phyloP scores from a whole-genome alignment of 2,888 invertebrate species.

The Callyntrura guangdongensis region DNA sequence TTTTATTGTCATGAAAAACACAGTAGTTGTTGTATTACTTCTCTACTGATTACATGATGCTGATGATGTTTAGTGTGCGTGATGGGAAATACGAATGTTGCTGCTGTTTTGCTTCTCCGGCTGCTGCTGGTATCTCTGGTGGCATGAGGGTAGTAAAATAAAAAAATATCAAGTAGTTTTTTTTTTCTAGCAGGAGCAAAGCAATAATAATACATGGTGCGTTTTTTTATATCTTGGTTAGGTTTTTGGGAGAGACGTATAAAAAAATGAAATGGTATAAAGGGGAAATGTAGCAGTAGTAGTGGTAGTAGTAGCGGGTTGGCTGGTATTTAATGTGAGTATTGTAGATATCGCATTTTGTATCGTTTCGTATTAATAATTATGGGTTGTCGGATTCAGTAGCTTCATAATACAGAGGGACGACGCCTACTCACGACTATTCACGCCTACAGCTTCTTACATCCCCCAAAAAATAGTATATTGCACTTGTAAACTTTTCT shows the following conservation, averaged over 20 bases:
- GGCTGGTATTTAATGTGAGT: not conserved
- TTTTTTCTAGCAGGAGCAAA: not conserved
- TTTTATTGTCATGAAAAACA: constrained; percentile 14
- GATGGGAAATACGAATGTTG: not conserved
- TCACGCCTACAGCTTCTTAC: constrained; percentile 85
- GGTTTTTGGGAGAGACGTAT: not conserved
- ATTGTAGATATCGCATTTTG: constrained; percentile 36
- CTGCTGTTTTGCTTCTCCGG: not conserved
- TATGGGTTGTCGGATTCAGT: constrained; percentile 85
- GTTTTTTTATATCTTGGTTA: not conserved
- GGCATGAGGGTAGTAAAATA: not conserved
- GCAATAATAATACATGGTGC: too few species aligned
- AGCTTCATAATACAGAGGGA: constrained; percentile 83
- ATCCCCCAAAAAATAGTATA: constrained; percentile 74
- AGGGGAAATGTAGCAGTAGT: not conserved
- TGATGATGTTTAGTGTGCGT: constrained; percentile 2
- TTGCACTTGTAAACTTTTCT: constrained; percentile 41
- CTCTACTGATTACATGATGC: not conserved
- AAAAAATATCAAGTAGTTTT: constrained; percentile 3
- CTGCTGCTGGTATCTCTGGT: not conserved
- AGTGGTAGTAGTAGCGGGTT: constrained; percentile 19
- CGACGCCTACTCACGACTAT: constrained; percentile 85
- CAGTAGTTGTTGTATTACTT: not conserved
- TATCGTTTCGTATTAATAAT: constrained; percentile 79
- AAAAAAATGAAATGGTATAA: constrained; percentile 11